Evolutionary conservation across 2,113 vertebrate genomes (phyloP).

Genomic region (Coryphaenoides rupestris): DNA sequence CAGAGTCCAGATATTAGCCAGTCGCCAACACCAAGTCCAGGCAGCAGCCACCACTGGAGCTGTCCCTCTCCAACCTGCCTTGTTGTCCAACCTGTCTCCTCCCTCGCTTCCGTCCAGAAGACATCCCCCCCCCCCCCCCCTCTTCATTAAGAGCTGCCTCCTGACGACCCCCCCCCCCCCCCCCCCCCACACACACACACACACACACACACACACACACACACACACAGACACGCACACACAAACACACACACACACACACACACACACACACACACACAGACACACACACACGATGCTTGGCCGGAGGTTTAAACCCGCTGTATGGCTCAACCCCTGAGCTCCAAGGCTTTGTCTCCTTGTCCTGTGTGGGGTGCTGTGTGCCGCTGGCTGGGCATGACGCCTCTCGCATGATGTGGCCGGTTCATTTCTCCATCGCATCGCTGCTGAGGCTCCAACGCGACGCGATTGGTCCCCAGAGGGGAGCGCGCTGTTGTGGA

Average conservation of each 20-base stretch:
- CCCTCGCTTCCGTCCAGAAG: slow-evolving; percentile 5
- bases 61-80: slow-evolving; percentile 10
- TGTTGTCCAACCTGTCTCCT: too few relatives aligned
- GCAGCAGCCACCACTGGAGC: slow-evolving; percentile 3
- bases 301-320: not conserved
- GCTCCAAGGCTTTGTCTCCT: slow-evolving; percentile 63
- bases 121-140: slow-evolving; percentile 20
- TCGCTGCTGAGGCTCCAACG: slow-evolving; percentile 61
- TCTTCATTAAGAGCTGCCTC: slow-evolving; percentile 62
- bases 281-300: too few relatives aligned
- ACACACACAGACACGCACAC: too few relatives aligned
- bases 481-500: slow-evolving; percentile 8
- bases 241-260: too few relatives aligned
- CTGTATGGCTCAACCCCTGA: not conserved
- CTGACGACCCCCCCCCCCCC: slow-evolving; percentile 22
- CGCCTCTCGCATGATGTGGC: slow-evolving; percentile 70
- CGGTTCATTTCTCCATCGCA: slow-evolving; percentile 65
- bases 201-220: too few relatives aligned
- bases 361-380: slow-evolving; percentile 57
- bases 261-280: too few relatives aligned
- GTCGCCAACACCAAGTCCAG: too few relatives aligned
- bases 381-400: slow-evolving; percentile 49
- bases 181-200: too few relatives aligned
- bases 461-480: slow-evolving; percentile 45
- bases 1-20: too few relatives aligned